These are phyloP conservation scores for Enteromius trimaculatus DNA, from an alignment of 2,797 vertebrate genomes.

Conservation along the genomic window DNA sequence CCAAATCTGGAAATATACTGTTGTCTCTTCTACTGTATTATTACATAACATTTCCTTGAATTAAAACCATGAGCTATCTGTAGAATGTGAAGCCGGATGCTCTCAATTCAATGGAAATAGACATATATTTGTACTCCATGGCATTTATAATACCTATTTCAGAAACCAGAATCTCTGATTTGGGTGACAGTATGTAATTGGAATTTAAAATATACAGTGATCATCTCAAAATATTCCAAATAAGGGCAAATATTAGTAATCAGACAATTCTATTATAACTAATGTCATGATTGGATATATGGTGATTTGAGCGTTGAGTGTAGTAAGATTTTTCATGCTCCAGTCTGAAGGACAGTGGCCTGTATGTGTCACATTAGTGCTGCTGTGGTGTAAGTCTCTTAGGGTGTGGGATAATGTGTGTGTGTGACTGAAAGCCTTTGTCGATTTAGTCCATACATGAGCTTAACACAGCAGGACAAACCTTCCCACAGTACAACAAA, in stretches of 20 bases:
- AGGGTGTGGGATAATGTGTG: conserved; percentile 19
- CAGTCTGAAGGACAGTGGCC: conserved; percentile 17
- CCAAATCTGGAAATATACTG: neutral
- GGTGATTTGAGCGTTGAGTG: neutral
- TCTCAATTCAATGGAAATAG: neutral
- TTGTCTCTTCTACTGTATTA: neutral
- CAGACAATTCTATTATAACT: neutral
- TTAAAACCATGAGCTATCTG: no score
- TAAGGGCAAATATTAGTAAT: neutral
- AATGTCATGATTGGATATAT: neutral
- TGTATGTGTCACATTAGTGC: conserved; percentile 8
- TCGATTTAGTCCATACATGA: conserved; percentile 44
- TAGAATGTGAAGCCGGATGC: neutral
- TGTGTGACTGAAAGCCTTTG: conserved; percentile 38
- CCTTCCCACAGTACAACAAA: conserved; percentile 27
- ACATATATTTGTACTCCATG: neutral
- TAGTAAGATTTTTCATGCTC: neutral
- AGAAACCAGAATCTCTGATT: neutral
- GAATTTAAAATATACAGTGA: neutral
- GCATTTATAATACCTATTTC: neutral
- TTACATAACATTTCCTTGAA: conserved; percentile 1
- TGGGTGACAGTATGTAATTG: neutral
- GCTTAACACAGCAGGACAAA: conserved; percentile 43
- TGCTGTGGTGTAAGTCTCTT: conserved; percentile 19
- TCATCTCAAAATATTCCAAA: neutral